phyloP scores from a whole-genome alignment of 2,797 vertebrate genomes.

The Masticophis lateralis region DNA sequence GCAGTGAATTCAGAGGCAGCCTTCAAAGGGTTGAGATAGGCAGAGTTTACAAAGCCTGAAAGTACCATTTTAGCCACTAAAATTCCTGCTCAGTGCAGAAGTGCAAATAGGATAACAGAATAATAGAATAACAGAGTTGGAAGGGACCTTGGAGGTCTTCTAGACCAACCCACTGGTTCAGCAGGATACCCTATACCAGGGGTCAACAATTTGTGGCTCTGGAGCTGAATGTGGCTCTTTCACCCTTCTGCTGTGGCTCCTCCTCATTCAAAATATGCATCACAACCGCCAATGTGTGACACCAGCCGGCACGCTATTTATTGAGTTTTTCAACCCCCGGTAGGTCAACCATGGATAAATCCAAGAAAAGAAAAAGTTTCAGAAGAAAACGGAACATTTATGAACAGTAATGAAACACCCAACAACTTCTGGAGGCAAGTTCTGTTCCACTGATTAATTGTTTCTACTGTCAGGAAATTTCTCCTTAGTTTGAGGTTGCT shows the following conservation, averaged over 20 bases:
- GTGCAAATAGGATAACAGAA: not conserved
- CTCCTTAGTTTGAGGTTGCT: not conserved
- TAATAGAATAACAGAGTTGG: not conserved
- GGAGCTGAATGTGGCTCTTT: too few relatives aligned
- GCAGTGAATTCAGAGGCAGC: constrained; percentile 21
- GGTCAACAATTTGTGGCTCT: too few relatives aligned
- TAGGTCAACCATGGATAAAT: too few relatives aligned
- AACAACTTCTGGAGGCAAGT: not conserved
- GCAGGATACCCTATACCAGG: not conserved
- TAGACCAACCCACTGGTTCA: not conserved
- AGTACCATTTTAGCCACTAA: not conserved
- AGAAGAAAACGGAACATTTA: too few relatives aligned
- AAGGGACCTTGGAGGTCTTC: not conserved
- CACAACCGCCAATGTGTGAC: too few relatives aligned
- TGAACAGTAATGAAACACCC: too few relatives aligned
- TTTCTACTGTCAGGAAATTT: not conserved
- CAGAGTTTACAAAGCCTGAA: not conserved
- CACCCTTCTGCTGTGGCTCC: too few relatives aligned
- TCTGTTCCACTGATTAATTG: not conserved
- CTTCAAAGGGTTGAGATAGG: not conserved
- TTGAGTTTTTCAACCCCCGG: too few relatives aligned
- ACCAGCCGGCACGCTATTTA: rapidly evolving
- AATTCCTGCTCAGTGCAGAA: not conserved
- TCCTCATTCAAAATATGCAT: too few relatives aligned
- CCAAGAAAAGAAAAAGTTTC: too few relatives aligned